Base-by-base conservation (phyloP, 1,140 invertebrate genomes). In the Andricus grossulariae region DNA sequence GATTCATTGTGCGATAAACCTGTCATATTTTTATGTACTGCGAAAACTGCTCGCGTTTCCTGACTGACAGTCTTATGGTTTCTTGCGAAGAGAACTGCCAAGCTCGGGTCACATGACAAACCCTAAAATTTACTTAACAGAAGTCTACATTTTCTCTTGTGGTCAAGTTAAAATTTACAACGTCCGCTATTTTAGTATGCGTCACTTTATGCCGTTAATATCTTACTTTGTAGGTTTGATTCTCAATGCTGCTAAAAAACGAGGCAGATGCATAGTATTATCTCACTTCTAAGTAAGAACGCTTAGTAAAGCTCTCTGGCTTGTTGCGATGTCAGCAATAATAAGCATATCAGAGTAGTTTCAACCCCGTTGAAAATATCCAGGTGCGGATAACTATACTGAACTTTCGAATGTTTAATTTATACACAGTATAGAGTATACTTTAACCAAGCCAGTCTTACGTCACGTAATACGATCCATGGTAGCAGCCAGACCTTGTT, bases 401-500 rank as follows among this genome's bases (percentile, higher is more conserved):
- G 32, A 66, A 66, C 60, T 66, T 45, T 66, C 60, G 60, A 66
- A 66, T 66, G 60, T 39, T 66, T 39, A 66, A 66, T 66, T 66
- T 45, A 66, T 66, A 66, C 60, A 25, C 0, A 32, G 60, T 39
- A 39, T 66, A 66, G 60, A 32, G 60, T 39, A 39, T 66, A 66
- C 32, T 66, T 66, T 66, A 66, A n/a, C 15, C 7, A 39, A 66
- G 60, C 60, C 32, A 32, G 15, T 45, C 60, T 66, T 66, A 66
- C 21, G 60, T 32, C 60, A 66, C 25, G 25, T 66, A 66, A 66
- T 21, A 8, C 15, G 60, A 66, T 66, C 57, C 25, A 3, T 66
- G 57, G 57, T 39, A 16, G 57, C 6, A 16, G 57, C 12, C 11
- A 66, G 25, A 39, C 39, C 57, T 21, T 39, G 13, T 66, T 66